Evolutionary conservation across 2,888 invertebrate genomes (phyloP), one percentile per base, ranked within the genome.

Genomic region (Netelia fuscicornis): DNA sequence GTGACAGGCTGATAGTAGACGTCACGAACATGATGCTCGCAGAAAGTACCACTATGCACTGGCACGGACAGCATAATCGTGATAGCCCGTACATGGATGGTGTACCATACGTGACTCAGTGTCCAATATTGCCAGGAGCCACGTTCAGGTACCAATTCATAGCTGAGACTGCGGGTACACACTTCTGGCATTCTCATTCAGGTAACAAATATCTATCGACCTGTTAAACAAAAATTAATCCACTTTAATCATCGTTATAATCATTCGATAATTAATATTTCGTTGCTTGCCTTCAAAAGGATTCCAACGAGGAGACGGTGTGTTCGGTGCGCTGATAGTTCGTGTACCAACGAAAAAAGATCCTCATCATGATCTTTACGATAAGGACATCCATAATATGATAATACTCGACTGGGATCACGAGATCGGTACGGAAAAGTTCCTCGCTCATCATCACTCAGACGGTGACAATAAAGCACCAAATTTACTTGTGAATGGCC

Each of bases 61-160:
- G 98, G 98, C 98, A 98, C 91, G 98, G 98, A 0, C 96, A 97
- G 90, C 98, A 98, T 91, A 97, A 98, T 93, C 94, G 94, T 74
- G 95, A 95, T 0, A 96, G 96, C 0, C 98, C 98, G 0, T 98
- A 97, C 91, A 98, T 98, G 98, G 98, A 98, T 88, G 98, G 98
- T 0, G 98, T 98, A 0, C 98, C 98, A 0, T 96, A 96, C 86
- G 96, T 98, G 9, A 97, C 98, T 0, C 98, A 98, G 93, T 98
- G 98, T 87, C 97, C 98, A 0, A 97, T 98, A 75, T 94, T 95
- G 5, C 97, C 98, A 0, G 96, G 96, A 84, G 95, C 96, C 1
- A 96, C 96, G 0, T 98, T 97, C 92, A 95, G 97, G 77, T 98
- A 98, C 88, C 95, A 95, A 79, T 98, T 97, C 90, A 94, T 95